Percentiles rank a stretch among this genome's conserved stretches.
phyloP scores from a whole-genome alignment of 2,888 invertebrate species.

The Orthosia gracilis region DNA sequence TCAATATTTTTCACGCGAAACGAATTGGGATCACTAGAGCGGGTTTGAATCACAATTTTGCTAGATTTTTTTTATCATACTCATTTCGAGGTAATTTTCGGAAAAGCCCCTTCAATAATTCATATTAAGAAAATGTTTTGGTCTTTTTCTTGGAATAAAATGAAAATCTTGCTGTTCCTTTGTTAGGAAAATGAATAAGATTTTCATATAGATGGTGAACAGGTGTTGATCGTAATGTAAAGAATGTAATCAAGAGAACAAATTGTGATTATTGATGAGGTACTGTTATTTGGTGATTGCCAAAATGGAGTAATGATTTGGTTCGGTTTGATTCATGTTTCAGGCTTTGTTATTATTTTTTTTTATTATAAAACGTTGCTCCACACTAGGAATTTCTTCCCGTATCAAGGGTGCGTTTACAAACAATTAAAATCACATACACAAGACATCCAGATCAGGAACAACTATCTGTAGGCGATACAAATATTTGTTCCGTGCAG shows the following conservation, averaged over 20 bases:
- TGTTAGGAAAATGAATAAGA: constrained; percentile 55
- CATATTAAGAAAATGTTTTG: constrained; percentile 63
- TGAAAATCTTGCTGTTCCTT: constrained; percentile 48
- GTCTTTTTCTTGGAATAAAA: constrained; percentile 44
- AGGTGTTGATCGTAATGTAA: constrained; percentile 59
- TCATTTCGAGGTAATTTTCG: constrained; percentile 71
- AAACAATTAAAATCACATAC: no score
- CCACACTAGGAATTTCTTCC: no score
- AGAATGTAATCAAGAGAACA: constrained; percentile 56
- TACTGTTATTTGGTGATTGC: constrained; percentile 14
- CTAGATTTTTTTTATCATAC: constrained; percentile 69
- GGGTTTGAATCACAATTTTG: constrained; percentile 74
- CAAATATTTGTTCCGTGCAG: no score
- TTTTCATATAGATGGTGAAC: constrained; percentile 48
- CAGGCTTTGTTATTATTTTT: not conserved
- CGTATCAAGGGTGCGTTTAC: no score
- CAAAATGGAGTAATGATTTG: constrained; percentile 3
- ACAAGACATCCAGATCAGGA: no score
- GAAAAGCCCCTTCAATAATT: constrained; percentile 71
- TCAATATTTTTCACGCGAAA: constrained; percentile 83
- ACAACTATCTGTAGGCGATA: no score
- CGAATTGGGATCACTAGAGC: constrained; percentile 76
- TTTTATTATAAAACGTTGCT: no score
- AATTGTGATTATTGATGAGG: constrained; percentile 38
- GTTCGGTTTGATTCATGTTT: not conserved